Conservation (phyloP, 2,888 invertebrate genomes). For the Xestia sexstrigata region DNA sequence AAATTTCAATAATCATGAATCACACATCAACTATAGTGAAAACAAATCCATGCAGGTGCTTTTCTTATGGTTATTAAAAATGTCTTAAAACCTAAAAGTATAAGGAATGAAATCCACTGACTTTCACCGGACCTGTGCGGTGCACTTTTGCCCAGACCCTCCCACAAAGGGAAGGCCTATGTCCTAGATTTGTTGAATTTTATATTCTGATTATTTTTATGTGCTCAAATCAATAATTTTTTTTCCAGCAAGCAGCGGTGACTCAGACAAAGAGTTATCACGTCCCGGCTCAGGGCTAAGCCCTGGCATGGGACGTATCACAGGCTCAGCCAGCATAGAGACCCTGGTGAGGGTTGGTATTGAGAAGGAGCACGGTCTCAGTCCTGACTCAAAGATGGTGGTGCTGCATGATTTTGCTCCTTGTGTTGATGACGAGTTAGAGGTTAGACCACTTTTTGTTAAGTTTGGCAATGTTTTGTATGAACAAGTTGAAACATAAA, state of each 20-base stretch:
- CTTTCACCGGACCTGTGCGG: too few relatives aligned
- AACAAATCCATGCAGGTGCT: background rate
- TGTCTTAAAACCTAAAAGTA: background rate
- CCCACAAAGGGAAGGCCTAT: background rate
- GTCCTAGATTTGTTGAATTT: background rate
- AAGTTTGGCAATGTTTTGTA: background rate
- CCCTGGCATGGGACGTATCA: slow-evolving; percentile 97
- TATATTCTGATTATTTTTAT: background rate
- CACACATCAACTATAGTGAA: background rate
- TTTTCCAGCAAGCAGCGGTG: slow-evolving; percentile 93
- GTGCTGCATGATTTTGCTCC: slow-evolving; percentile 98
- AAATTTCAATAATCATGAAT: background rate
- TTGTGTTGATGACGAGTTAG: slow-evolving; percentile 98
- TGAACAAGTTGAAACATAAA: background rate
- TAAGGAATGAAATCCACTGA: background rate
- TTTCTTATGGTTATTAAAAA: background rate
- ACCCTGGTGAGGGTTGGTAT: slow-evolving; percentile 97
- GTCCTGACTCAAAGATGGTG: slow-evolving; percentile 98
- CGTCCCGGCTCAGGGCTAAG: slow-evolving; percentile 92
- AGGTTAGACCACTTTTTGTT: slow-evolving; percentile 87
- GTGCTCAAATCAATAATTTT: background rate
- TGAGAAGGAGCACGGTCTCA: slow-evolving; percentile 97
- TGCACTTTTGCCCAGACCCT: background rate
- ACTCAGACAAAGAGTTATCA: slow-evolving; percentile 94
- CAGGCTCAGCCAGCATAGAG: slow-evolving; percentile 98